Base-by-base conservation (phyloP, 1,140 invertebrate genomes). In the Monomorium pharaonis region DNA sequence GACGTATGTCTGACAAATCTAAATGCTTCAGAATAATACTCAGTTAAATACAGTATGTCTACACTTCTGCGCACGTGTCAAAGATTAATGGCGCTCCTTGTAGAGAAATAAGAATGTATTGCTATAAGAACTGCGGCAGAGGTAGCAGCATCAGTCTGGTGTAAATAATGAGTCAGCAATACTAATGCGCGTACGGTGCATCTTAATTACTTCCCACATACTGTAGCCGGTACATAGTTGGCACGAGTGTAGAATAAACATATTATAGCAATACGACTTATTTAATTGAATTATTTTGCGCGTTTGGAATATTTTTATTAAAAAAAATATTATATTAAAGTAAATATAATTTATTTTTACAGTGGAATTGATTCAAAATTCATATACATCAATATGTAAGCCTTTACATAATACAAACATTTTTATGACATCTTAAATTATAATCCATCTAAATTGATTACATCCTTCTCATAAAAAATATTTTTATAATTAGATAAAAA, bases 31-130 rank as follows among this genome's bases (percentile, higher is more conserved):
- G 21, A 81, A 81, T 63, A 33, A 58, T 33, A 56, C 49, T 81
- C 16, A 42, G 58, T 18, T 87, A 69, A 87, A 76, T 62, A 51
- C 69, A 33, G 63, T 56, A 83, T 54, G 47, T 88, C 51, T 21
- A 47, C 70, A 77, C 72, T 49, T 87, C 80, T 9, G 51, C 72
- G 44, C 47, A 60, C 49, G 54, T 27, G 63, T 51, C 63, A 77
- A 30, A 88, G 86, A 87, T 88, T 88, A 87, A 88, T 88, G 86
- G 72, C 30, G 49, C 14, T 42, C 6, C 18, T 72, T 27, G 44
- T 16, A 21, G 21, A 84, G 63, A 63, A 70, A 30, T 80, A 76
- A 87, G 58, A 70, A 77, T 75, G 47, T 27, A 44, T 65, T 47
- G 33, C 44, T 51, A 33, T 27, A 86, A 51, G 65, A 86, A 67